Percentiles rank a stretch among this genome's conserved stretches.
Evolutionary conservation across 1,140 invertebrate genomes (phyloP).

Genomic region (Temnothorax nylanderi): DNA sequence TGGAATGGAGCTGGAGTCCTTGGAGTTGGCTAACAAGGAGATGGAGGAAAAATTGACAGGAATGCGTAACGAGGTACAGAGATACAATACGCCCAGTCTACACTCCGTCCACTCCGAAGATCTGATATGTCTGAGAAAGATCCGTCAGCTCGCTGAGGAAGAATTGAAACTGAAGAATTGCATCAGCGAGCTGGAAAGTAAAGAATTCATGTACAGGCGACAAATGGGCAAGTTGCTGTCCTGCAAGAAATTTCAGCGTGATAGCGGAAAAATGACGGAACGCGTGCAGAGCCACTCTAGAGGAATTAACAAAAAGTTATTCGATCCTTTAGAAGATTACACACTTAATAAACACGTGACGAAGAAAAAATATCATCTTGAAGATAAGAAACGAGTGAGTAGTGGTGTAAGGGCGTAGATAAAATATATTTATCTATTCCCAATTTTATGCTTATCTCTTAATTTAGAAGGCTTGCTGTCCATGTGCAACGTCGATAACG

Average conservation of each 20-base stretch:
- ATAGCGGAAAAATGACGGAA: constrained; percentile 17
- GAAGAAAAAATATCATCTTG: constrained; percentile 51
- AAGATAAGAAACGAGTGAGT: constrained; percentile 50
- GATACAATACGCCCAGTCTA: constrained; percentile 69
- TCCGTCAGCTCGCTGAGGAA: constrained; percentile 77
- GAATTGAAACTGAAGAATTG: constrained; percentile 76
- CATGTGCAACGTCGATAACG: background rate
- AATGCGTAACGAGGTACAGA: constrained; percentile 72
- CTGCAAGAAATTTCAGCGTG: constrained; percentile 54
- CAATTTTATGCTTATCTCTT: background rate
- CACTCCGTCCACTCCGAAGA: constrained; percentile 80
- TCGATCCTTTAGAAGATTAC: constrained; percentile 30
- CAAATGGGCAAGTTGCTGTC: constrained; percentile 73
- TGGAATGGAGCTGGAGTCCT: constrained; percentile 75
- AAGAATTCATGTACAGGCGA: constrained; percentile 72
- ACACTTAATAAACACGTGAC: constrained; percentile 1
- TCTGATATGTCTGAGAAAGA: constrained; percentile 76
- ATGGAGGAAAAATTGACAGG: constrained; percentile 68
- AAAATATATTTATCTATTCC: background rate
- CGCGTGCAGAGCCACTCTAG: constrained; percentile 28
- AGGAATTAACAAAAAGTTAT: constrained; percentile 31
- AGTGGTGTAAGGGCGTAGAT: background rate
- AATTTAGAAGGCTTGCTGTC: constrained; percentile 12
- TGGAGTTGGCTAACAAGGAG: constrained; percentile 76
- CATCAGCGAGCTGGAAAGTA: constrained; percentile 77